phyloP scores from a whole-genome alignment of 2,888 invertebrate species.

The Ernsta delagoae region DNA sequence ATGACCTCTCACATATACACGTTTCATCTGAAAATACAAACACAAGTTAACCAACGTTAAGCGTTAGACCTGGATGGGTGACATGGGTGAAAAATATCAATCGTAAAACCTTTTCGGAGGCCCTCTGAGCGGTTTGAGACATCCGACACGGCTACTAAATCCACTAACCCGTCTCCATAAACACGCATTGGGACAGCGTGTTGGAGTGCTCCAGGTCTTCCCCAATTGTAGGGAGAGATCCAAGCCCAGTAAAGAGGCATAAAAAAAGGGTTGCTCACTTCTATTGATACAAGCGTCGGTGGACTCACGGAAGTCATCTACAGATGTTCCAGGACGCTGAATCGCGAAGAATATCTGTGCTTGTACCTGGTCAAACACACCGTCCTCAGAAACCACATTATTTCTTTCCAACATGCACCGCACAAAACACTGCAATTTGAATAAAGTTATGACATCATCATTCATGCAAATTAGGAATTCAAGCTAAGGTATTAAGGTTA shows the following conservation, averaged over 20 bases:
- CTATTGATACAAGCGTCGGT: constrained; percentile 57
- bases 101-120: no score
- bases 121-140: no score
- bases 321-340: constrained; percentile 50
- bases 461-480: background rate
- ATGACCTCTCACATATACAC: constrained; percentile 80
- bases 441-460: background rate
- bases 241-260: no score
- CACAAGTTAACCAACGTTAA: no score
- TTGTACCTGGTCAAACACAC: constrained; percentile 63
- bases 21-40: constrained; percentile 63
- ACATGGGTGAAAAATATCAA: no score
- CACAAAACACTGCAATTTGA: constrained; percentile 76
- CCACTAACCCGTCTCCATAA: no score
- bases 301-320: constrained; percentile 45
- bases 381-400: constrained; percentile 72
- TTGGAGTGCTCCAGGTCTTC: no score
- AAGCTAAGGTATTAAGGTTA: no score
- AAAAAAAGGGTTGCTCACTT: constrained; percentile 49
- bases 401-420: constrained; percentile 80
- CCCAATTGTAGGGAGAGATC: no score
- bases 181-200: no score
- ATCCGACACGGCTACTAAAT: no score
- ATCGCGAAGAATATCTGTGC: constrained; percentile 65
- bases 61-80: no score